Percentiles rank a stretch among this genome's conserved stretches.
Evolutionary conservation across 2,888 invertebrate genomes (phyloP).

Genomic region (Agrochola lychnidis): DNA sequence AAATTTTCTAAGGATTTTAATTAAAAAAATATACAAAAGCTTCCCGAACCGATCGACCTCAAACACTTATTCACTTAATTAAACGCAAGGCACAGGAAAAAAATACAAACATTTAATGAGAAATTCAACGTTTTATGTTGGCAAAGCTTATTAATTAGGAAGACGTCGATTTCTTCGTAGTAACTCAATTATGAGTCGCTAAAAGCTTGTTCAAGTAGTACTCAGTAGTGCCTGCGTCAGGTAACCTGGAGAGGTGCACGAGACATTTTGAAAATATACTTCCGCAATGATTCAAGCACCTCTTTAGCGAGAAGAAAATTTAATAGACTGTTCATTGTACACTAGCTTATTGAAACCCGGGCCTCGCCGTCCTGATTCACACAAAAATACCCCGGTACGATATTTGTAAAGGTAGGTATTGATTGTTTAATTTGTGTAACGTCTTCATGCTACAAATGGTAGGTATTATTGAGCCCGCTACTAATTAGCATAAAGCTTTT

Average conservation of each 20-base stretch:
- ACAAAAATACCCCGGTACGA: neutral
- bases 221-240: constrained; percentile 11
- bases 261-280: constrained; percentile 17
- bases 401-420: constrained; percentile 24
- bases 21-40: constrained; percentile 27
- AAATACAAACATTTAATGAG: constrained; percentile 48
- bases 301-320: neutral
- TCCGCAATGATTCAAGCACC: constrained; percentile 6
- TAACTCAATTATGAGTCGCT: constrained; percentile 65
- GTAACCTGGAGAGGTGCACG: constrained; percentile 9
- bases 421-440: constrained; percentile 41
- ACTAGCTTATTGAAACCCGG: constrained; percentile 23
- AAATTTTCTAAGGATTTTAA: constrained; percentile 15
- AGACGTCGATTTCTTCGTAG: constrained; percentile 45
- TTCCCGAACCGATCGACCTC: constrained; percentile 43
- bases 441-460: constrained; percentile 28
- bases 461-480: constrained; percentile 45
- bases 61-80: constrained; percentile 60
- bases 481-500: constrained; percentile 80
- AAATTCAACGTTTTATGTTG: constrained; percentile 43
- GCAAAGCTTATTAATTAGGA: constrained; percentile 53
- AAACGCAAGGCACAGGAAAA: constrained; percentile 31
- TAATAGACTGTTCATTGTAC: constrained; percentile 7
- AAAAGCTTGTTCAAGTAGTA: constrained; percentile 57
- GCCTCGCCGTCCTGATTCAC: neutral